A percentile compares a stretch with the other conserved stretches of the same genome.
Conservation (phyloP, 2,888 invertebrate genomes). For the Spilosoma lubricipeda region DNA sequence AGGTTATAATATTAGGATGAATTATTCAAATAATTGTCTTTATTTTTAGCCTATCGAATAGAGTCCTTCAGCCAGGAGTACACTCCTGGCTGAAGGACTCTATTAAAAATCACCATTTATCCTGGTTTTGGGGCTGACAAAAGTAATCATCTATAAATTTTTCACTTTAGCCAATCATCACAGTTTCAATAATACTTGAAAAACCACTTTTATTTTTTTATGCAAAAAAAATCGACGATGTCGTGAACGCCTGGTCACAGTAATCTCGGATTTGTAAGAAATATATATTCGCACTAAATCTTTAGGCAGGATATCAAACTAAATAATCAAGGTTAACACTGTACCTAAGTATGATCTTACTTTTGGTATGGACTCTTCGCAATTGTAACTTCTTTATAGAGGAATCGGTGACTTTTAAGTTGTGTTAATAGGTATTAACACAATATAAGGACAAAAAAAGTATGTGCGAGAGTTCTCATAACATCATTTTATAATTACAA, state of each 20-base stretch:
- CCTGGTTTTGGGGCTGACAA: too few species aligned
- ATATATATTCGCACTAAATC: slow-evolving; percentile 47
- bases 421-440: too few species aligned
- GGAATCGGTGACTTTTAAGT: not conserved
- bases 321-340: slow-evolving; percentile 47
- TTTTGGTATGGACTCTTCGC: slow-evolving; percentile 21
- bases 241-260: slow-evolving; percentile 38
- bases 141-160: too few species aligned
- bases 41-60: too few species aligned
- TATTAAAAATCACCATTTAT: too few species aligned
- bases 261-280: slow-evolving; percentile 42
- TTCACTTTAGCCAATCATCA: too few species aligned
- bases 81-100: too few species aligned
- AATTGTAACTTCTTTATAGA: not conserved
- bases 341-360: slow-evolving; percentile 21
- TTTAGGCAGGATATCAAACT: slow-evolving; percentile 45
- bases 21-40: too few species aligned
- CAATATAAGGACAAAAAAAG: not conserved
- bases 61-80: too few species aligned
- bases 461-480: too few species aligned
- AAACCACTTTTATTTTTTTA: not conserved
- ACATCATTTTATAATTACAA: too few species aligned
- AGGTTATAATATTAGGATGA: too few species aligned
- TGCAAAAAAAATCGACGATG: not conserved
- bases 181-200: not conserved